Evolutionary conservation across 2,113 vertebrate genomes (phyloP), one percentile per base, ranked within the genome.

Genomic region (Clinocottus analis): DNA sequence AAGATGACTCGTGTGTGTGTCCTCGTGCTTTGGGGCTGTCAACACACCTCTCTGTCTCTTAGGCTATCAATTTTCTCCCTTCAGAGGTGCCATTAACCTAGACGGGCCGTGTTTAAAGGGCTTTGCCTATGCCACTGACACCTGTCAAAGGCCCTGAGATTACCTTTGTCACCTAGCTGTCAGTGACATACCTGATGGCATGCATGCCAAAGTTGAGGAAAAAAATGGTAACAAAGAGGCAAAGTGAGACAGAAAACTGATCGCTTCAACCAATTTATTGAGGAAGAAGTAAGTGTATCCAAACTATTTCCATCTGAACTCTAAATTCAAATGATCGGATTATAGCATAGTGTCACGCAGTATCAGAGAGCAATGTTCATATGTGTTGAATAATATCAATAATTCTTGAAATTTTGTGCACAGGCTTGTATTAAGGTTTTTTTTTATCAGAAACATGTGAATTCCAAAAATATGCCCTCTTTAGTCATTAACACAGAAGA

Each of bases 41-140:
- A 86, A 83, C 83, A 85, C 72, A 77, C 60, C 49, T 65, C 65
- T 69, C 73, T 61, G 67, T 86, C 67, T 86, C 60, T 56, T 11
- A 68, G 78, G 69, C 80, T 66, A 75, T 84, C 85, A 65, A 77
- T 79, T 85, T 72, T 85, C 75, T 90, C 64, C 74, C 63, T 73
- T 85, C 74, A 84, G 70, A 91, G 74, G 85, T 66, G 73, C 73
- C 86, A 89, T 91, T 93, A 93, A 89, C 75, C 85, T 84, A 75
- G 87, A 88, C 43, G 56, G 71, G 71, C 47, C 37, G 72, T 82
- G 86, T 93, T 94, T 91, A 90, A 94, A 89, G 86, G 49, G 81
- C 82, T 91, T 83, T 87, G 84, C 80, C 68, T 53, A 63, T 21
- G 29, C 83, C 29, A 27, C 77, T 87, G 92, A 94, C 90, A 90